Evolutionary conservation across 2,888 invertebrate genomes (phyloP).

Genomic region (Plagiodera versicolora): DNA sequence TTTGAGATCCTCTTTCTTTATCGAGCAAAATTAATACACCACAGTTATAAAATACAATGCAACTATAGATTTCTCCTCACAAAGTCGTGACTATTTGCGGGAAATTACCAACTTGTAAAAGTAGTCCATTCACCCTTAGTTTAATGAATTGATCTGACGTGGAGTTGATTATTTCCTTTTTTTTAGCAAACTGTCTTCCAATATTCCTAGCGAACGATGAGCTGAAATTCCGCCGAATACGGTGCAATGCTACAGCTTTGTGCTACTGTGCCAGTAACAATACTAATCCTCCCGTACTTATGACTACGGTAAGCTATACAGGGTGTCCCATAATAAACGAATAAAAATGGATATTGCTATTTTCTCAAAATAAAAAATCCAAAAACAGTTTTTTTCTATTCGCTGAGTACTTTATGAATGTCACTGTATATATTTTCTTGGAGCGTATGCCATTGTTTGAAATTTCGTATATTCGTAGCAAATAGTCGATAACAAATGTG

Average conservation of each 20-base stretch:
- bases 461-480: conserved; percentile 46
- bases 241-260: conserved; percentile 47
- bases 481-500: conserved; percentile 62
- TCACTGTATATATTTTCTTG: not conserved
- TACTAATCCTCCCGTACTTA: conserved; percentile 44
- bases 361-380: too few species aligned
- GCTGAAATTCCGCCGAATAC: conserved; percentile 41
- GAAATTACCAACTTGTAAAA: too few species aligned
- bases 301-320: conserved; percentile 46
- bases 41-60: too few species aligned
- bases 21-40: too few species aligned
- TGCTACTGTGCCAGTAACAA: conserved; percentile 42
- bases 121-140: too few species aligned
- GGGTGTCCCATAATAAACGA: not conserved
- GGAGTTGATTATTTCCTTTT: conserved; percentile 6
- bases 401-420: too few species aligned
- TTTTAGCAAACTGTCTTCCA: conserved; percentile 44
- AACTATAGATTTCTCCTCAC: too few species aligned
- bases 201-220: conserved; percentile 43
- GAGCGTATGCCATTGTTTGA: not conserved
- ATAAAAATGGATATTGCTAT: not conserved
- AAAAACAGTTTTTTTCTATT: not conserved
- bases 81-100: too few species aligned
- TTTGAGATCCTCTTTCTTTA: too few species aligned
- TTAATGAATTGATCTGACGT: too few species aligned